phyloP scores from a whole-genome alignment of 2,113 vertebrate genomes.

The Diphyllodes magnificus region DNA sequence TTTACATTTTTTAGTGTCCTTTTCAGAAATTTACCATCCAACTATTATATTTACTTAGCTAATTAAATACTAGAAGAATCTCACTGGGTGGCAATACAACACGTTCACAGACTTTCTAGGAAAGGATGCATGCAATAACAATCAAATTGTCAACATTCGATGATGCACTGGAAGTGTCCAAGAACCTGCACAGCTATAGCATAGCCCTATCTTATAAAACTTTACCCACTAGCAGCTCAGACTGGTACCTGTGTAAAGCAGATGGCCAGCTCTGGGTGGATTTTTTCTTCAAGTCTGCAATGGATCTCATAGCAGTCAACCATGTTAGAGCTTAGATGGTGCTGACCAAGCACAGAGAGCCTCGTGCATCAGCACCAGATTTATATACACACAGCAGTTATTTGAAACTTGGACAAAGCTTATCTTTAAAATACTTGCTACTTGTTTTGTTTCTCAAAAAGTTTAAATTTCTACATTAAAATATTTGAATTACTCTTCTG shows the following conservation, averaged over 20 bases:
- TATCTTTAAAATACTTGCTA: background rate
- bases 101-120: background rate
- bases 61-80: background rate
- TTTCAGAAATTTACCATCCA: background rate
- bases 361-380: background rate
- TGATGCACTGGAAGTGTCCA: background rate
- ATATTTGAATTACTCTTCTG: background rate
- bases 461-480: background rate
- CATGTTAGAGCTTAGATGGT: background rate
- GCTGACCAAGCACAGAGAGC: background rate
- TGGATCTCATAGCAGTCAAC: background rate
- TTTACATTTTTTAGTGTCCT: background rate
- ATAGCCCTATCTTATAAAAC: fast-evolving
- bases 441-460: background rate
- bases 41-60: background rate
- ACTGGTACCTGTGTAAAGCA: background rate
- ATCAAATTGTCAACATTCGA: fast-evolving
- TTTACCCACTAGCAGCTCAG: background rate
- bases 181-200: background rate
- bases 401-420: background rate
- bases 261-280: too few species aligned
- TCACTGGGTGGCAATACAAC: background rate
- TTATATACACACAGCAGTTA: background rate
- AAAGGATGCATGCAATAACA: fast-evolving
- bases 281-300: background rate